Evolutionary conservation across 2,888 invertebrate genomes (phyloP).

Genomic region (Suillia variegata): DNA sequence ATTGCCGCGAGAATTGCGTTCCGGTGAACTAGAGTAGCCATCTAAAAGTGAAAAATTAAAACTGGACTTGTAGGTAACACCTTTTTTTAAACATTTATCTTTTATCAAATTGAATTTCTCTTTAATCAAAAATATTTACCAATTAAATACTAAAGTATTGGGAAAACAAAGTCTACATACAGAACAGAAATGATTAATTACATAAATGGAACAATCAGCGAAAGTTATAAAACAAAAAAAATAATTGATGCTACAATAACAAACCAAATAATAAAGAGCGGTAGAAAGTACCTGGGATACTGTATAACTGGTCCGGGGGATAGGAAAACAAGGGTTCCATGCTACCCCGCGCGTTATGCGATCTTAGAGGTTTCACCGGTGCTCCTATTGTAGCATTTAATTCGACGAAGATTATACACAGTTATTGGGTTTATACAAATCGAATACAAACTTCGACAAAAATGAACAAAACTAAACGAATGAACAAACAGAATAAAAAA

Average conservation of each 20-base stretch:
- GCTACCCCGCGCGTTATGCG: slow-evolving; percentile 62
- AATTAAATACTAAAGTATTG: too few relatives aligned
- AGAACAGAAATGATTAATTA: too few relatives aligned
- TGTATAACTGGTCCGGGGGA: slow-evolving; percentile 63
- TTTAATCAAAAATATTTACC: background rate
- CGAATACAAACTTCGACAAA: too few relatives aligned
- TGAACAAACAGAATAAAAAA: too few relatives aligned
- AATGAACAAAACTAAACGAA: too few relatives aligned
- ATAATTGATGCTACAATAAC: too few relatives aligned
- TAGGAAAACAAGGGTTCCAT: slow-evolving; percentile 61
- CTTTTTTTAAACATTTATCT: slow-evolving; percentile 7
- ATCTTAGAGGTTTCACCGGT: slow-evolving; percentile 62
- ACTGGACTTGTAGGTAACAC: background rate
- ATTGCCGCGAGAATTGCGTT: slow-evolving; percentile 73
- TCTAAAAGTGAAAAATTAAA: slow-evolving; percentile 63
- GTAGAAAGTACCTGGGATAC: slow-evolving; percentile 62
- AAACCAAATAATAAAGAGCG: too few relatives aligned
- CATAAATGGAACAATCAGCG: too few relatives aligned
- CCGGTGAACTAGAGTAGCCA: slow-evolving; percentile 89
- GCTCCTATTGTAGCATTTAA: slow-evolving; percentile 53
- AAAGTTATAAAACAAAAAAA: too few relatives aligned
- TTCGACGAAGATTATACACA: too few relatives aligned
- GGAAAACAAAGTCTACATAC: too few relatives aligned
- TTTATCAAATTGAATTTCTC: background rate
- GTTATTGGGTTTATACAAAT: too few relatives aligned